A percentile compares a stretch with the other conserved stretches of the same genome.
Evolutionary conservation across 2,797 vertebrate genomes (phyloP).

Genomic region (Lacerta viridis): DNA sequence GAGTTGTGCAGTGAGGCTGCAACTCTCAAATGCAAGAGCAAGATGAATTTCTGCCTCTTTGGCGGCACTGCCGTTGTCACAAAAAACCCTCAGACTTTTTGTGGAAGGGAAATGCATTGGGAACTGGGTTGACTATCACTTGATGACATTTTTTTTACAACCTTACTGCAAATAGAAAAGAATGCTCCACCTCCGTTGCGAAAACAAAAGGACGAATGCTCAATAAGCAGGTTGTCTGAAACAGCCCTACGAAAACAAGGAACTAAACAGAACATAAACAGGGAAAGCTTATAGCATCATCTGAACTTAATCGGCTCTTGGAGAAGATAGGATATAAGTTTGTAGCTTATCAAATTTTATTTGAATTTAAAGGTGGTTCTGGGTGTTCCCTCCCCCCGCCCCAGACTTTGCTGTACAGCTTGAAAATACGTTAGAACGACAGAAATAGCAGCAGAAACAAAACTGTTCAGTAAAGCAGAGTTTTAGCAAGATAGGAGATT

Average conservation of each 20-base stretch:
- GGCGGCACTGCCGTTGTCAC: no score
- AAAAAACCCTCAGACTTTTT: no score
- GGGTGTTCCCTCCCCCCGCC: conserved; percentile 18
- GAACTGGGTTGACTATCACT: no score
- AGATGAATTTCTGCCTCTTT: no score
- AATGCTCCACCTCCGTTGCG: no score
- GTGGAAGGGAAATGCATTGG: no score
- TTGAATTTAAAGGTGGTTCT: background rate
- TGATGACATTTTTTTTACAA: no score
- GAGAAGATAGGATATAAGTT: background rate
- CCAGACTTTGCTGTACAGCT: fast-evolving
- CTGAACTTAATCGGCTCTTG: background rate
- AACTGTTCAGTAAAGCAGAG: conserved; percentile 3
- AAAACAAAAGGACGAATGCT: no score
- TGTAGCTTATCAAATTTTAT: background rate
- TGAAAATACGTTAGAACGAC: background rate
- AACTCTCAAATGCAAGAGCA: no score
- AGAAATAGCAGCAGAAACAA: background rate
- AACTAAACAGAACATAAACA: background rate
- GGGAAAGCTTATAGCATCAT: background rate
- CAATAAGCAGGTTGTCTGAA: no score
- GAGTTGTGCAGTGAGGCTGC: no score
- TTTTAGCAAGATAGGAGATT: conserved; percentile 40
- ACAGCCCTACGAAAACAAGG: background rate
- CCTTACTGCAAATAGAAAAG: no score